phyloP scores from a whole-genome alignment of 2,113 vertebrate species.

The Sula dactylatra region DNA sequence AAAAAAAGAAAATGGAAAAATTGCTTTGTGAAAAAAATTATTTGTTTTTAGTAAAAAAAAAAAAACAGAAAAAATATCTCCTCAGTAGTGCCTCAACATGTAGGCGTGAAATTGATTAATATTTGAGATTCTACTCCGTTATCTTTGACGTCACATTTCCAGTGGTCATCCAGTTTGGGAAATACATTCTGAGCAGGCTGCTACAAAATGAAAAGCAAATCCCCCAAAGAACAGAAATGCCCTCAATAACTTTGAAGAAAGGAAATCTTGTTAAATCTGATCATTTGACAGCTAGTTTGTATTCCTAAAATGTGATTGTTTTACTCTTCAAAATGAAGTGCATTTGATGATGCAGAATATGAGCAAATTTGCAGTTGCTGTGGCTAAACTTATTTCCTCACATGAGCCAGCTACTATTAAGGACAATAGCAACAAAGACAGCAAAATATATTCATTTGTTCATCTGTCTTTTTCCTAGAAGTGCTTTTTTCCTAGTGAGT shows the following conservation, averaged over 20 bases:
- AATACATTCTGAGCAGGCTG: background rate
- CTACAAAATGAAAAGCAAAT: background rate
- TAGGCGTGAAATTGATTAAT: background rate
- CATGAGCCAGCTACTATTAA: background rate
- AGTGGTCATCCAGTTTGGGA: background rate
- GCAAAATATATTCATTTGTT: background rate
- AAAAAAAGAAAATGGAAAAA: background rate
- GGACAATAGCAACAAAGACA: background rate
- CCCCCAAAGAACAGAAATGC: background rate
- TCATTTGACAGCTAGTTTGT: background rate
- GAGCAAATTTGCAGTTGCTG: background rate
- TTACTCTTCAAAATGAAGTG: background rate
- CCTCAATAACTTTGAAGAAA: background rate
- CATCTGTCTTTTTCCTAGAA: background rate
- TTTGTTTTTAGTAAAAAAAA: background rate
- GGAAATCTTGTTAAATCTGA: background rate
- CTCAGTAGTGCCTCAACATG: background rate
- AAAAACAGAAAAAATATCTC: background rate
- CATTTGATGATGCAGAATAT: background rate
- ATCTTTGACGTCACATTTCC: background rate
- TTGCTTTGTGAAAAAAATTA: background rate
- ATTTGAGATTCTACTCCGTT: background rate
- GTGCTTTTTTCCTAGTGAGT: accelerated
- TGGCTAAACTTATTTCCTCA: background rate
- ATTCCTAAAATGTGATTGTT: background rate